Evolutionary conservation across 2,113 vertebrate species (phyloP), one percentile per base, ranked within the genome.

Genomic region (Ceyx cyanopectus): DNA sequence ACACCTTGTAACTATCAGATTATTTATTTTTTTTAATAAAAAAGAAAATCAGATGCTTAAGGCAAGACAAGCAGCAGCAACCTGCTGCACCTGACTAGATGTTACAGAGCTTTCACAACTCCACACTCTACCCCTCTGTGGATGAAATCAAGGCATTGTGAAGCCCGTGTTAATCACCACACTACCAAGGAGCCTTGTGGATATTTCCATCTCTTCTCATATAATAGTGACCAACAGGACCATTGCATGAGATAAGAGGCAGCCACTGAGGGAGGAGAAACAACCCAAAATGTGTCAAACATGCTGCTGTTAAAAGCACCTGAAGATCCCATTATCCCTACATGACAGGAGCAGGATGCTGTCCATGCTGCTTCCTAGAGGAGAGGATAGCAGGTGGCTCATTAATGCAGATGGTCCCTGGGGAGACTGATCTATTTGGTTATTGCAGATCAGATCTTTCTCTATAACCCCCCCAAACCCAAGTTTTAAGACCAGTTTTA

Each of bases 31-130:
- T 54, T 18, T 50, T 50, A 12, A 37, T 37, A 37, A 37, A 37
- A 37, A 32, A 69, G 12, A 77, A 67, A 69, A n/a, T 13, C 1
- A 70, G 12, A 41, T 58, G 34, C 19, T 89, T 57, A 48, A 65
- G 32, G 30, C 34, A 46, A 69, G 29, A 14, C 12, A 74, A 74
- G 23, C 6, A 69, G 60, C 24, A 72, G 26, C 60, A 89, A 53
- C 5, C 4, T 54, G 18, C 43, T 1, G 0, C 9, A 46, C 3
- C 1, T 23, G 18, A 54, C 15, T 66, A 60, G 45, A 29, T 41
- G 30, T 41, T 48, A 24, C n/a, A 48, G 56, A 76, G 22, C n/a
- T 53, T 23, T 65, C 51, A 53, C 27, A 73, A 7, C 24, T 34
- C 27, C 30, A 40, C 6, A 1, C 27, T 45, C 5, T 1, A 40